phyloP scores from a whole-genome alignment of 1,140 invertebrate genomes.

The Vollenhovia emeryi region DNA sequence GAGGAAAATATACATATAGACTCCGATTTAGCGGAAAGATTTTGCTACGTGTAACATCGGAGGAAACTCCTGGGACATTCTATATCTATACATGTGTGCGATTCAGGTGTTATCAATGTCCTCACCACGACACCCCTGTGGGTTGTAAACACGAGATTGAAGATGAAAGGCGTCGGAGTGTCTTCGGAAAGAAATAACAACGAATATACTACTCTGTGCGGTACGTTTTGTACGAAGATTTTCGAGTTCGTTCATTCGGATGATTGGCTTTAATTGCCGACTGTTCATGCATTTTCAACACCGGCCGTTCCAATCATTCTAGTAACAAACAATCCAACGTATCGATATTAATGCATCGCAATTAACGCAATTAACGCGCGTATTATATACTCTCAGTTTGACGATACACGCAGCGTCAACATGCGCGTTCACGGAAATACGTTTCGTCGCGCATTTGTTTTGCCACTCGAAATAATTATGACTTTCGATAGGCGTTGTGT shows the following conservation, averaged over 20 bases:
- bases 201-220: slow-evolving; percentile 85
- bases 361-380: too few species aligned
- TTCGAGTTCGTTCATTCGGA: too few species aligned
- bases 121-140: slow-evolving; percentile 94
- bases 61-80: neutral
- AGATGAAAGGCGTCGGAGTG: slow-evolving; percentile 88
- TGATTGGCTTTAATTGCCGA: neutral
- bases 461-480: neutral
- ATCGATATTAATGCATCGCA: neutral
- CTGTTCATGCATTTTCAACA: neutral
- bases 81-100: slow-evolving; percentile 60
- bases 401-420: neutral
- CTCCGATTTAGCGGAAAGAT: neutral
- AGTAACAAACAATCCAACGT: neutral
- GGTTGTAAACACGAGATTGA: slow-evolving; percentile 96
- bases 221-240: too few species aligned
- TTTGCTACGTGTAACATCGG: neutral
- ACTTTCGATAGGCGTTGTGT: neutral
- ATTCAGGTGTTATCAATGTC: slow-evolving; percentile 92
- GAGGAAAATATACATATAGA: neutral
- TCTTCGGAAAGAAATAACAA: slow-evolving; percentile 69
- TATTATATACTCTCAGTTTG: neutral
- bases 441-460: neutral
- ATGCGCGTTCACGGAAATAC: neutral
- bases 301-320: neutral